These are phyloP conservation scores for Embiotoca jacksoni DNA, from an alignment of 2,113 vertebrate species.

Conservation along the genomic window DNA sequence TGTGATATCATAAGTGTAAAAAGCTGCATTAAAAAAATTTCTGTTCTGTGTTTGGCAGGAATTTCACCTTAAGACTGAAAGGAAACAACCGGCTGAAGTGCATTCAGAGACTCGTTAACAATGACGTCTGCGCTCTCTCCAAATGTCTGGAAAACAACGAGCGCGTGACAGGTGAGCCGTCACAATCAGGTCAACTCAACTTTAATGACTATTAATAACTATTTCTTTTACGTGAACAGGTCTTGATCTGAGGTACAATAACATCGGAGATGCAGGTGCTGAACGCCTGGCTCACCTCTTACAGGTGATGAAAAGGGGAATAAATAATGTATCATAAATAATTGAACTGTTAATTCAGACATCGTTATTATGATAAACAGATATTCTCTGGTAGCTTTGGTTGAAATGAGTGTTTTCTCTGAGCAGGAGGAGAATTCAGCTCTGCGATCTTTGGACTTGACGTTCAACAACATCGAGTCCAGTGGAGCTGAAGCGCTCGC, in stretches of 20 bases:
- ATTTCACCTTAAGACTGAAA: conserved; percentile 80
- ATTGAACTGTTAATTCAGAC: too few species aligned
- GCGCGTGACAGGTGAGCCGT: conserved; percentile 82
- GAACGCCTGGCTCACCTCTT: conserved; percentile 71
- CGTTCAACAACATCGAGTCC: conserved; percentile 88
- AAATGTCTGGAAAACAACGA: conserved; percentile 69
- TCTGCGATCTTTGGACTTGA: conserved; percentile 88
- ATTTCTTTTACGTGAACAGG: conserved; percentile 75
- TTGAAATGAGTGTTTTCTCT: not conserved
- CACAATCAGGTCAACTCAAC: not conserved
- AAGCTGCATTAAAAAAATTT: too few species aligned
- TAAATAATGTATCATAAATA: too few species aligned
- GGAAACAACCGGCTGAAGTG: conserved; percentile 80
- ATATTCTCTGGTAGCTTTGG: not conserved
- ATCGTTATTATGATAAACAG: too few species aligned
- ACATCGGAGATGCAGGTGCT: conserved; percentile 85
- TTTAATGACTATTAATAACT: not conserved
- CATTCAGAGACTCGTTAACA: conserved; percentile 80
- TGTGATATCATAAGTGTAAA: not conserved
- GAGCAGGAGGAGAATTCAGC: conserved; percentile 79
- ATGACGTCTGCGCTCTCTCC: conserved; percentile 80
- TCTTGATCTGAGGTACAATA: conserved; percentile 89
- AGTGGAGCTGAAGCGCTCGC: conserved; percentile 88
- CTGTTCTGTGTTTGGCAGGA: conserved; percentile 36
- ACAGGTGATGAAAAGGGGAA: conserved; percentile 24